Percentiles rank a stretch among this genome's conserved stretches.
Conservation (phyloP, 2,888 invertebrate species). For the Drosophila siamana region DNA sequence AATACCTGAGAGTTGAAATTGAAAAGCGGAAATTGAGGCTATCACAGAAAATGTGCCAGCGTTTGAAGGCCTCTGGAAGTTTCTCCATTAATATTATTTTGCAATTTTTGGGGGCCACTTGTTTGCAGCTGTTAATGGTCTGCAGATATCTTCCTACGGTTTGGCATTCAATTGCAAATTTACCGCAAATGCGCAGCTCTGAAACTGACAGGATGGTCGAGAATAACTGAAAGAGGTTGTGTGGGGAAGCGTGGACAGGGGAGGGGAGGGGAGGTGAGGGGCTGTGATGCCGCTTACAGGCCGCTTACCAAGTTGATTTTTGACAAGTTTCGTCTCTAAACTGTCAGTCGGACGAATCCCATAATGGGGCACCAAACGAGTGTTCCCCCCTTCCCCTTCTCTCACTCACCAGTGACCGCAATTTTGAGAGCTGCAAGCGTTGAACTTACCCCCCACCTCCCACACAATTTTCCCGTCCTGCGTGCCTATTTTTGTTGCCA, state of each 20-base stretch:
- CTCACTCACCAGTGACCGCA: conserved; percentile 51
- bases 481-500: conserved; percentile 4
- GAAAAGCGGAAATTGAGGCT: neutral
- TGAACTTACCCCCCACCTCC: conserved; percentile 18
- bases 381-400: neutral
- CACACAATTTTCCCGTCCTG: neutral
- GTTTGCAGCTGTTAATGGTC: conserved; percentile 9
- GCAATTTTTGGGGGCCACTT: conserved; percentile 12
- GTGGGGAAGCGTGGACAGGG: too few relatives aligned
- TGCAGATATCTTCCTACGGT: conserved; percentile 10
- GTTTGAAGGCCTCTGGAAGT: conserved; percentile 14
- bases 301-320: conserved; percentile 48
- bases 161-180: conserved; percentile 17
- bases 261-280: neutral
- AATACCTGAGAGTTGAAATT: neutral
- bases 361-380: conserved; percentile 57
- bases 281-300: neutral
- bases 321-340: conserved; percentile 47
- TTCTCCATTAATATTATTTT: conserved; percentile 23
- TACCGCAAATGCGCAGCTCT: conserved; percentile 21
- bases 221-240: neutral
- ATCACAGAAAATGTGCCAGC: neutral
- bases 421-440: conserved; percentile 42
- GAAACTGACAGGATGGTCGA: neutral
- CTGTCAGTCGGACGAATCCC: conserved; percentile 47